phyloP scores from a whole-genome alignment of 2,797 vertebrate genomes.

The Arremon brunneinucha region DNA sequence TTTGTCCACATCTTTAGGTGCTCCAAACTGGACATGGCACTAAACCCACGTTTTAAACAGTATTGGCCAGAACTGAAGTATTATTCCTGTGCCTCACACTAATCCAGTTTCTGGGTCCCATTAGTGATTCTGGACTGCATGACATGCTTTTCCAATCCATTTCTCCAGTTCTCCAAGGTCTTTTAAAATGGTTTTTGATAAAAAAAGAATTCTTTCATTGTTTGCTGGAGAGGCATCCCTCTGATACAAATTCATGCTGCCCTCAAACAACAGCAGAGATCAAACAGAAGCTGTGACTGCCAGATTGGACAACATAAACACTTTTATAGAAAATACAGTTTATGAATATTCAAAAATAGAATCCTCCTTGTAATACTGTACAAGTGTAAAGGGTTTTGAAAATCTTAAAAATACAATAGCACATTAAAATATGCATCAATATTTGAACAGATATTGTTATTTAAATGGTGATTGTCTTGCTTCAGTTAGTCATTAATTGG shows the following conservation, averaged over 20 bases:
- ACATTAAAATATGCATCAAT: background rate
- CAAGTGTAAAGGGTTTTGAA: background rate
- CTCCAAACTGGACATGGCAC: background rate
- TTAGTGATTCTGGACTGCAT: background rate
- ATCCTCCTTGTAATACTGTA: background rate
- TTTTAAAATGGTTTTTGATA: background rate
- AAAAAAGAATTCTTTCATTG: background rate
- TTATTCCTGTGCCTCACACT: background rate
- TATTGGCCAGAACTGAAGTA: background rate
- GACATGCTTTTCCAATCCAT: background rate
- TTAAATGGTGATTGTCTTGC: background rate
- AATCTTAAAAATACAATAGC: background rate
- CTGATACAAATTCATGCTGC: background rate
- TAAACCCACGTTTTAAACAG: background rate
- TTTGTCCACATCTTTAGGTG: background rate
- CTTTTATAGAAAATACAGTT: background rate
- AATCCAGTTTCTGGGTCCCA: background rate
- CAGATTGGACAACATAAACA: background rate
- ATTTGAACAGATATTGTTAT: background rate
- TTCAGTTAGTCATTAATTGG: background rate
- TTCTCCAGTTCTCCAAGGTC: background rate
- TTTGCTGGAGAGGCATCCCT: background rate
- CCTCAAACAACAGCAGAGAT: background rate
- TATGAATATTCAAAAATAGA: background rate
- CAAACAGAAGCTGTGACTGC: background rate